A percentile compares a stretch with the other conserved stretches of the same genome.
These are phyloP conservation scores for Ondatra zibethicus DNA, from an alignment of 2,113 vertebrate species.

Conservation along the genomic window DNA sequence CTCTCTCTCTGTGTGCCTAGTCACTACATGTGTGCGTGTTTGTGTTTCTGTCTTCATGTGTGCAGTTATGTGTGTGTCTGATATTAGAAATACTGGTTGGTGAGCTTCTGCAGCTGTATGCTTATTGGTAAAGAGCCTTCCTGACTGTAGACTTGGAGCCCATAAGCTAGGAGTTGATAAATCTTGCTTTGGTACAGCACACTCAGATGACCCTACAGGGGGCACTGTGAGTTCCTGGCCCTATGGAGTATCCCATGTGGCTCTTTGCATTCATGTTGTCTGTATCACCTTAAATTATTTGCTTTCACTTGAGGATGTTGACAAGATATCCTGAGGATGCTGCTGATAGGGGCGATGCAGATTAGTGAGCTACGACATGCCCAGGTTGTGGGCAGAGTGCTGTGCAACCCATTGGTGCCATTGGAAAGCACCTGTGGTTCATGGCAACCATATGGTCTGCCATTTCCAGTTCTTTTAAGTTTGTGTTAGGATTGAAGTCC, in stretches of 20 bases:
- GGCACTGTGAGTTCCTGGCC: constrained; percentile 84
- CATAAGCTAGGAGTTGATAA: constrained; percentile 89
- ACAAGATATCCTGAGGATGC: constrained; percentile 87
- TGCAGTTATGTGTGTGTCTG: constrained; percentile 54
- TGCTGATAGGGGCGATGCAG: constrained; percentile 88
- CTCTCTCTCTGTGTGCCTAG: no score
- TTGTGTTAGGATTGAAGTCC: background rate
- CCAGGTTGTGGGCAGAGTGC: constrained; percentile 90
- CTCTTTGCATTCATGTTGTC: constrained; percentile 87
- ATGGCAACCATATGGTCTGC: constrained; percentile 93
- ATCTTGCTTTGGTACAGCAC: constrained; percentile 88
- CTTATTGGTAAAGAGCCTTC: constrained; percentile 90
- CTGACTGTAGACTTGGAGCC: constrained; percentile 86
- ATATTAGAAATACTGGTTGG: constrained; percentile 93
- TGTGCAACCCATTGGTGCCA: constrained; percentile 89
- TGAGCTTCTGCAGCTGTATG: constrained; percentile 93
- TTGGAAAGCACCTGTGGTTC: constrained; percentile 93
- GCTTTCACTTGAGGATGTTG: constrained; percentile 90
- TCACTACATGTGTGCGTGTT: background rate
- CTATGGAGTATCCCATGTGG: constrained; percentile 89
- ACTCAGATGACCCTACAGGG: constrained; percentile 78
- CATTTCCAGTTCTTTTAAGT: constrained; percentile 86
- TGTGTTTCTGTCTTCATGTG: background rate
- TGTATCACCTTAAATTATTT: constrained; percentile 88
- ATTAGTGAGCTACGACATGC: constrained; percentile 89